These are phyloP conservation scores for Bombus affinis DNA, from an alignment of 1,140 invertebrate species.

Conservation along the genomic window DNA sequence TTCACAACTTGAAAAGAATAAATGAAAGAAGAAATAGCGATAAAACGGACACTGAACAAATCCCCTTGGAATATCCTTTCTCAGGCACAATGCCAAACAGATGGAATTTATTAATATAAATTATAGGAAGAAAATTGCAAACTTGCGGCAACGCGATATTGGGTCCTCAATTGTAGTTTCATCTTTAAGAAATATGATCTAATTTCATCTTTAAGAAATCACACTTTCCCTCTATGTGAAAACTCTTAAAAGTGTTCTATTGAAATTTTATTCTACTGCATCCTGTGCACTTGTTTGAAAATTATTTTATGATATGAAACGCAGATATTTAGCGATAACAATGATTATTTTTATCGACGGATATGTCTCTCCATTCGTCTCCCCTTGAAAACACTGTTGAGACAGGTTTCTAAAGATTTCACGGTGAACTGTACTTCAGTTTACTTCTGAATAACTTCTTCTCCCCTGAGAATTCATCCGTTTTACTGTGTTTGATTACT, in stretches of 20 bases:
- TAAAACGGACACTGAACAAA: too few species aligned
- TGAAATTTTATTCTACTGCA: too few species aligned
- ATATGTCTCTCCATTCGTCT: not conserved
- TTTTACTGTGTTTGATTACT: conserved; percentile 21
- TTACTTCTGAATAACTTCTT: conserved; percentile 11
- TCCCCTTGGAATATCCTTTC: not conserved
- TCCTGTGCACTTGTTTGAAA: not conserved
- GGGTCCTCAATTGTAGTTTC: not conserved
- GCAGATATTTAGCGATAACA: not conserved
- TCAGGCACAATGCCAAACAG: not conserved
- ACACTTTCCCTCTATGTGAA: not conserved
- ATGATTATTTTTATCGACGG: not conserved
- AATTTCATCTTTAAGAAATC: too few species aligned
- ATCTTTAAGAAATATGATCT: too few species aligned
- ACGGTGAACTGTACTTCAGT: not conserved
- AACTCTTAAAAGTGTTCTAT: not conserved
- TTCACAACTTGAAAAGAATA: too few species aligned
- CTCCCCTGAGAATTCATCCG: not conserved
- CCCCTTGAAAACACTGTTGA: not conserved
- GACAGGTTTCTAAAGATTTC: conserved; percentile 1
- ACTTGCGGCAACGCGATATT: too few species aligned
- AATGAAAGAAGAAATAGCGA: not conserved
- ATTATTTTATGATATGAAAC: not conserved
- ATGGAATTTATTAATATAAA: not conserved
- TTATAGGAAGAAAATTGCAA: not conserved